Base-by-base conservation (phyloP, 2,888 invertebrate genomes). In the Deilephila porcellus region DNA sequence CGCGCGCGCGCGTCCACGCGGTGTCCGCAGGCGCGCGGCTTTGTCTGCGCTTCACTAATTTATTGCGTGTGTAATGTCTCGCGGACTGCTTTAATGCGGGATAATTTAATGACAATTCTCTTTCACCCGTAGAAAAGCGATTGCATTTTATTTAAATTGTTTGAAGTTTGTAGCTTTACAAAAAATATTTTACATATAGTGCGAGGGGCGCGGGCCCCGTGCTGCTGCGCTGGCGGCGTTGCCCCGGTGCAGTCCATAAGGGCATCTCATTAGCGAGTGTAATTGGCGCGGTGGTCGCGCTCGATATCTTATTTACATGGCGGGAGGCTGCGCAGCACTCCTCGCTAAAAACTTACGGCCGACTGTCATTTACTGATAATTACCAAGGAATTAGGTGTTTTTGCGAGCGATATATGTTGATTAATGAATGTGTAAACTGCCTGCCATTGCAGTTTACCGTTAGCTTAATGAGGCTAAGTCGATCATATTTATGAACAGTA, bases 241-340 rank as follows among this genome's bases (percentile, higher is more conserved):
- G 84, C 67, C 74, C 75, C 73, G 79, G 79, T 80, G 78, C 83
- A 80, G 81, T 74, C 86, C 85, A 75, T 85, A 83, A 82, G 83
- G 73, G 86, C 70, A 74, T 56, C 73, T 75, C 85, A 84, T 85
- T 85, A 83, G 82, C 80, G 81, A 85, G 78, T 82, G 79, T 83
- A 83, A 85, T 85, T 78, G 79, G 81, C 53, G 78, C 79, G 74
- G 74, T 74, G 71, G 71, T 60, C 70, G 60, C 72, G 75, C 77
- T 74, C 74, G 84, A 83, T 83, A 81, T 84, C 84, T 86, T 81
- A 82, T 83, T 84, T 82, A 81, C 81, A 83, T 84, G 81, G 71
- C 72, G 59, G 72, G 79, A 81, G 81, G 80, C 75, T 73, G 78
- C 71, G 75, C 74, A 73, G 76, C 70, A 73, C 63, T 53, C 4